Evolutionary conservation across 2,888 invertebrate genomes (phyloP), one percentile per base, ranked within the genome.

Genomic region (Polymixis lichenea): DNA sequence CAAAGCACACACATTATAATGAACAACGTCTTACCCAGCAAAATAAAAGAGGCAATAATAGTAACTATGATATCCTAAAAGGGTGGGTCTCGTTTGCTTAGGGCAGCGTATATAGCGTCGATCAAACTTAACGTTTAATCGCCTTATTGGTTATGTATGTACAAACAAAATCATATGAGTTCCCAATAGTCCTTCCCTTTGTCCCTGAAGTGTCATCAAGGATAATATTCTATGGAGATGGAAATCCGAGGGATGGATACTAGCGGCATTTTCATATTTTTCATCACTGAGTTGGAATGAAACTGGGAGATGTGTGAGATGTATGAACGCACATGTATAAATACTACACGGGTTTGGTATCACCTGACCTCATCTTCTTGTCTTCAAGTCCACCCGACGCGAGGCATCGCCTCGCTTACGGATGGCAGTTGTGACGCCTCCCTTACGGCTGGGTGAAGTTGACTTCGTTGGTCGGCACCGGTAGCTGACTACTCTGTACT

Each of bases 101-200:
- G 90, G 90, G 75, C 85, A 85, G 70, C 83, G 80, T 78, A 83
- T 83, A 83, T 83, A 85, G 77, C 83, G 83, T 85, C 83, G 81
- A 89, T 91, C 90, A 90, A 90, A 90, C 85, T 87, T 88, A 85
- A 78, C 79, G 86, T 87, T 88, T 90, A 90, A 91, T 90, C 90
- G 87, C 83, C 89, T 85, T 87, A 86, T 80, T 78, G 84, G 82
- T 86, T 58, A 86, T 81, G n/a, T n/a, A n/a, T n/a, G 51, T 49
- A 17, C 49, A 51, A 71, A 71, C 58, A 76, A 60, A 76, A 79
- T 76, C 72, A 76, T 43, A 79, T 32, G 58, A 85, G 86, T 85
- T 88, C 60, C 55, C 72, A 56, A 86, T 72, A 60, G 71, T 70
- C 64, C 55, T 69, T 71, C 60, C 46, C 51, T 75, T 77, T 58